These are phyloP conservation scores for Drosophila atripex DNA, from an alignment of 2,888 invertebrate genomes.

Conservation along the genomic window DNA sequence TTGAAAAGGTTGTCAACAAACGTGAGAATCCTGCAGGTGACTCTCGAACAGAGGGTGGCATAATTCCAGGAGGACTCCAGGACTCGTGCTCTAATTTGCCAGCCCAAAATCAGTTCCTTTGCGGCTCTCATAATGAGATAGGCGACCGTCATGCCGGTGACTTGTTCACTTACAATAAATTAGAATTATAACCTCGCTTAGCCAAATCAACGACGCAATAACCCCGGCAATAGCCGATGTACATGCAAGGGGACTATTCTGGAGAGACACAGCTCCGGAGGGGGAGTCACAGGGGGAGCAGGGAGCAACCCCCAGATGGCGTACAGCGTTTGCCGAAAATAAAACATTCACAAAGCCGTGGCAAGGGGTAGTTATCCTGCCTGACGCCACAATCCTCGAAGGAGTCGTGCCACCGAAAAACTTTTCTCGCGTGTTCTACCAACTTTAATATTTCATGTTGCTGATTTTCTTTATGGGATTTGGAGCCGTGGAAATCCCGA, in stretches of 20 bases:
- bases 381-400: slow-evolving; percentile 35
- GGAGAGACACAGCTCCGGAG: slow-evolving; percentile 21
- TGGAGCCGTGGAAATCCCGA: slow-evolving; percentile 31
- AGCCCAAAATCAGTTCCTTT: slow-evolving; percentile 4
- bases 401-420: slow-evolving; percentile 53
- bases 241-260: slow-evolving; percentile 67
- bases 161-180: slow-evolving; percentile 67
- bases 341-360: slow-evolving; percentile 31
- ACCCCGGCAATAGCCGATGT: slow-evolving; percentile 58
- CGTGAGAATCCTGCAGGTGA: slow-evolving; percentile 41
- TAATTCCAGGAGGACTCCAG: slow-evolving; percentile 6
- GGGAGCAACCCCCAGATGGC: slow-evolving; percentile 58
- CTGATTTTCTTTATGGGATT: slow-evolving; percentile 68
- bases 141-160: slow-evolving; percentile 27
- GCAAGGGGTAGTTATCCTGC: slow-evolving; percentile 49
- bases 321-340: slow-evolving; percentile 34
- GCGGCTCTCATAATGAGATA: slow-evolving; percentile 5
- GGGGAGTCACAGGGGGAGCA: slow-evolving; percentile 15
- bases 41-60: slow-evolving; percentile 10
- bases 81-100: slow-evolving; percentile 23
- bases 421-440: slow-evolving; percentile 73
- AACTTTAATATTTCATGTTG: slow-evolving; percentile 74
- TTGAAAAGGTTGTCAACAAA: slow-evolving; percentile 15
- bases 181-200: slow-evolving; percentile 73
- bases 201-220: slow-evolving; percentile 77